Conservation (phyloP, 2,888 invertebrate species). For the Cephus spinipes region DNA sequence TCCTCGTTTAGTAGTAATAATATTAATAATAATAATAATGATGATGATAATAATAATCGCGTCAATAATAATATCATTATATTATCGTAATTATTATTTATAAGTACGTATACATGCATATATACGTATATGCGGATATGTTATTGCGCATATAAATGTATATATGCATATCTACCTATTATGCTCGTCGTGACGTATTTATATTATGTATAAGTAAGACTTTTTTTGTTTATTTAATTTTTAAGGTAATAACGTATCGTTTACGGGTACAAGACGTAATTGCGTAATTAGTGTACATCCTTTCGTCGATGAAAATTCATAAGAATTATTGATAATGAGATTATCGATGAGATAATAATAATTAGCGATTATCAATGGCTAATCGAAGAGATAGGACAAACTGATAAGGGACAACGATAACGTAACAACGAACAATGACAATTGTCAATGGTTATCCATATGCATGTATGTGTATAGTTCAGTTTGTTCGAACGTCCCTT, state of each 20-base stretch:
- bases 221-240: conserved; percentile 36
- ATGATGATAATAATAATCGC: conserved; percentile 34
- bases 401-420: no score
- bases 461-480: no score
- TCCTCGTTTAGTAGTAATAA: conserved; percentile 40
- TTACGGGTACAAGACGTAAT: no score
- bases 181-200: conserved; percentile 24
- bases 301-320: conserved; percentile 15
- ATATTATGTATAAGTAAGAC: conserved; percentile 44
- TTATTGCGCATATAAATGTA: no score
- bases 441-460: no score
- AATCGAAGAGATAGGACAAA: no score
- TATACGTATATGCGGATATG: conserved; percentile 39
- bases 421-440: no score
- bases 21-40: conserved; percentile 32
- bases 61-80: conserved; percentile 42
- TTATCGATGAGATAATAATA: no score
- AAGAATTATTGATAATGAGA: no score
- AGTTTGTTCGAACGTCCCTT: no score
- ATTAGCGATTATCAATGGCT: no score
- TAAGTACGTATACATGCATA: conserved; percentile 28
- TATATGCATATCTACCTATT: no score
- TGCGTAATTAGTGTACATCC: conserved; percentile 28
- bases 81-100: conserved; percentile 14
- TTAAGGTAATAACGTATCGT: conserved; percentile 5